Evolutionary conservation across 2,113 vertebrate species (phyloP), one percentile per base, ranked within the genome.

Genomic region (Platanista minor): DNA sequence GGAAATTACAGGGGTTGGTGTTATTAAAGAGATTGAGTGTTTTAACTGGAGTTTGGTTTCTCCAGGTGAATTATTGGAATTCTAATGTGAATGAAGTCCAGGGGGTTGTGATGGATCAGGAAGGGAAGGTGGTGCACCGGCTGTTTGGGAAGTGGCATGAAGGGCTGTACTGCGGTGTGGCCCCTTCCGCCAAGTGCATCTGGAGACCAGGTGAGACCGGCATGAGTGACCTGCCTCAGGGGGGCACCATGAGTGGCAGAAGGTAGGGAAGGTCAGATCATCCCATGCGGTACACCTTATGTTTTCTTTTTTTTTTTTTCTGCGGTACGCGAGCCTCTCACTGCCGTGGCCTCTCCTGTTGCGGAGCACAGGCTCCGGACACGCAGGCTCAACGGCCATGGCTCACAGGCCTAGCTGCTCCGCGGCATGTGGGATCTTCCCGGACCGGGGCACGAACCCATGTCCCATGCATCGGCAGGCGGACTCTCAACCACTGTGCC

Each of bases 61-160:
- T 97, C 67, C 95, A 99, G 99, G 99, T 99, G 78, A 99, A 99
- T 98, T 99, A 99, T 84, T 99, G 99, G 99, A 99, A 99, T 97
- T 99, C 99, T 21, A 99, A 99, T 85, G 99, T 99, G 71, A 99
- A 99, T 96, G 99, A 99, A 97, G 99, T 99, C 84, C 99, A 99
- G 97, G 99, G 99, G 13, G 99, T 99, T 87, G 99, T 99, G 96
- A 99, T 99, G 98, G 99, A 99, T 94, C 99, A 99, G 96, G 99
- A 99, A 97, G 99, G 99, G 59, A 99, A 99, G 97, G 99, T 99
- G 85, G 99, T 99, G 49, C 99, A 99, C 98, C 99, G 99, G 75
- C 99, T 99, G 6, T 99, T 99, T 98, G 99, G 99, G 49, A 99
- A 99, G 97, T 99, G 99, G 99, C 99, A 99, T 0, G 99, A 99